phyloP scores from a whole-genome alignment of 2,113 vertebrate species.

The Corynorhinus townsendii region DNA sequence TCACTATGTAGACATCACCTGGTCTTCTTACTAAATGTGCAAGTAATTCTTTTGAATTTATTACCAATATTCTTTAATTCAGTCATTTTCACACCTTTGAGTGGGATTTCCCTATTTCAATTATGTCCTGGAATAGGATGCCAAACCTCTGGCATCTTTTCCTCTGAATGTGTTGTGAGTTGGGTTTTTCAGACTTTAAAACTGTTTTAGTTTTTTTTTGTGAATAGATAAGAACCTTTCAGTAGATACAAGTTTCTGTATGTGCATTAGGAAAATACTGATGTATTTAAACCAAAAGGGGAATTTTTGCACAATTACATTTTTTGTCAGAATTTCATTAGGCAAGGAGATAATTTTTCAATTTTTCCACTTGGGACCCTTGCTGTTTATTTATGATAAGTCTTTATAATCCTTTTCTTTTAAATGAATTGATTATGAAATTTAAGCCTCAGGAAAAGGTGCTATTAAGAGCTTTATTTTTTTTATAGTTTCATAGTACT shows the following conservation, averaged over 20 bases:
- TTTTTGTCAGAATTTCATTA: background rate
- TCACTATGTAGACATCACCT: background rate
- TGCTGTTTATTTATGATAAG: constrained; percentile 16
- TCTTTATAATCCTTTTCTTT: constrained; percentile 32
- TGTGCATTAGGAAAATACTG: background rate
- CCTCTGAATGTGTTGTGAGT: constrained; percentile 7
- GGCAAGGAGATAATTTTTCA: background rate
- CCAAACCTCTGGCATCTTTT: background rate
- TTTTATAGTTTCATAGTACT: background rate
- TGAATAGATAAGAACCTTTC: constrained; percentile 4
- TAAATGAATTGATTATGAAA: constrained; percentile 5
- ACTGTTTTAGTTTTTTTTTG: constrained; percentile 19
- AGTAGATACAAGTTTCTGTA: background rate
- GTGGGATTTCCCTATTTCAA: background rate
- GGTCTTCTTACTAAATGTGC: constrained; percentile 10
- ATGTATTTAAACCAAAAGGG: constrained; percentile 6
- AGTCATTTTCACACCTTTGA: background rate
- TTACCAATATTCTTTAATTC: constrained; percentile 9
- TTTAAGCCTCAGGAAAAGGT: background rate
- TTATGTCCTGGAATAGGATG: constrained; percentile 6
- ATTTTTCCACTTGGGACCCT: background rate
- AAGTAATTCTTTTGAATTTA: background rate
- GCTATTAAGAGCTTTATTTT: constrained; percentile 14
- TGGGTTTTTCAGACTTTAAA: constrained; percentile 15
- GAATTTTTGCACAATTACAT: background rate